These are phyloP conservation scores for Ceriagrion tenellum DNA, from an alignment of 2,888 invertebrate genomes.

Conservation along the genomic window DNA sequence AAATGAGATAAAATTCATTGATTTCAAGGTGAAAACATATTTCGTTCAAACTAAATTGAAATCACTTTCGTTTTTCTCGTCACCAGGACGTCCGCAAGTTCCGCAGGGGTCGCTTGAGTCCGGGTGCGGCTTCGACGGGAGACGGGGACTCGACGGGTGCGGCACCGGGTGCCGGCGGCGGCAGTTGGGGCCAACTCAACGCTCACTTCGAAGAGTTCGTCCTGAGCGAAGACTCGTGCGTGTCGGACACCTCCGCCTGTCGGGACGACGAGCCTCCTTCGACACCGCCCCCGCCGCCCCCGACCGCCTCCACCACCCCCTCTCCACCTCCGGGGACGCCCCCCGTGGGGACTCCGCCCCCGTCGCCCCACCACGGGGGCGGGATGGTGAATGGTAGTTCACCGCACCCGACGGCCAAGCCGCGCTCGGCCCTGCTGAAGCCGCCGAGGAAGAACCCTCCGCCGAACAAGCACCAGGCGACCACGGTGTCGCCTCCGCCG, in stretches of 20 bases:
- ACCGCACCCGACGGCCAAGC: conserved; percentile 73
- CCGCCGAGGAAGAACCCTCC: conserved; percentile 65
- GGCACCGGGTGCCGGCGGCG: conserved; percentile 83
- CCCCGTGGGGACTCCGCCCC: not conserved
- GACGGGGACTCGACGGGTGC: conserved; percentile 79
- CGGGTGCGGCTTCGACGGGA: conserved; percentile 82
- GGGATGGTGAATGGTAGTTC: not conserved
- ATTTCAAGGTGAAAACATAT: no score
- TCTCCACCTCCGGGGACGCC: not conserved
- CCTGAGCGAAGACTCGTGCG: conserved; percentile 84
- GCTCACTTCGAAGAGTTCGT: conserved; percentile 91
- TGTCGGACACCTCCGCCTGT: conserved; percentile 75
- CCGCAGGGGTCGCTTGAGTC: conserved; percentile 72
- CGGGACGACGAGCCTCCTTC: conserved; percentile 70
- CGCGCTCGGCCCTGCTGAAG: conserved; percentile 72
- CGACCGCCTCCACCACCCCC: not conserved
- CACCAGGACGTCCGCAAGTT: conserved; percentile 15
- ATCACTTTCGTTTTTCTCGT: not conserved
- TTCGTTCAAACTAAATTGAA: no score
- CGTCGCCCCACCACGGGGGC: not conserved
- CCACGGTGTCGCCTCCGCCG: conserved; percentile 74
- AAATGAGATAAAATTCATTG: no score
- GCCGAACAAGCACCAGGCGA: conserved; percentile 74
- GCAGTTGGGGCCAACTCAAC: conserved; percentile 84
- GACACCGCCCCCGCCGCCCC: conserved; percentile 15